Conservation (phyloP, 2,888 invertebrate genomes). For the Conomelus anceps region DNA sequence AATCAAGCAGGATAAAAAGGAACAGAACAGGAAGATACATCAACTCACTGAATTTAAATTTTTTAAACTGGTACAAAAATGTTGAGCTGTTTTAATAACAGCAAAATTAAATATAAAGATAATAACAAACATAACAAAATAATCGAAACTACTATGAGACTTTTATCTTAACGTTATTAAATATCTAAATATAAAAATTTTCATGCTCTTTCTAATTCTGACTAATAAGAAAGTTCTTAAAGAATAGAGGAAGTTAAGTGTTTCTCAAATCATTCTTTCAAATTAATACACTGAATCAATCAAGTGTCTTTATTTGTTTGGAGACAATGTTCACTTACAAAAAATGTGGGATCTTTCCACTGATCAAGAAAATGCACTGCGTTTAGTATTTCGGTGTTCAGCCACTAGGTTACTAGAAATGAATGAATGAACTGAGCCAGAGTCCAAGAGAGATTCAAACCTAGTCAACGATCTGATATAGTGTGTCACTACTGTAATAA, state of each 20-base stretch:
- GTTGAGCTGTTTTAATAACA: neutral
- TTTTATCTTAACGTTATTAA: neutral
- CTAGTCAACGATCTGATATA: too few species aligned
- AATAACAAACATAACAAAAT: neutral
- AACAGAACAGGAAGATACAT: too few species aligned
- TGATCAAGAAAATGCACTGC: too few species aligned
- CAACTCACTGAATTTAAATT: neutral
- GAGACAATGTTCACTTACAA: too few species aligned
- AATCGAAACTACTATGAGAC: neutral
- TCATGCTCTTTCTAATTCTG: neutral
- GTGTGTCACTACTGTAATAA: too few species aligned
- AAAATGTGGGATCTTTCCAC: too few species aligned
- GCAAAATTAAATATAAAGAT: neutral
- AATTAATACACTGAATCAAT: neutral
- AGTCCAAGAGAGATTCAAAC: too few species aligned
- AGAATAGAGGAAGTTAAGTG: neutral
- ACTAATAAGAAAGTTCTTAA: neutral
- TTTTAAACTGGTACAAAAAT: neutral
- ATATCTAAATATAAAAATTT: neutral
- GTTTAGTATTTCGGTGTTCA: too few species aligned
- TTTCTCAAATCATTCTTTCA: neutral
- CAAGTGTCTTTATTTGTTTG: too few species aligned
- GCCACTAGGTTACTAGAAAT: too few species aligned
- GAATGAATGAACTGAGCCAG: too few species aligned
- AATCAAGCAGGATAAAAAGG: too few species aligned